phyloP scores from a whole-genome alignment of 2,888 invertebrate genomes.

The Endotricha flammealis region DNA sequence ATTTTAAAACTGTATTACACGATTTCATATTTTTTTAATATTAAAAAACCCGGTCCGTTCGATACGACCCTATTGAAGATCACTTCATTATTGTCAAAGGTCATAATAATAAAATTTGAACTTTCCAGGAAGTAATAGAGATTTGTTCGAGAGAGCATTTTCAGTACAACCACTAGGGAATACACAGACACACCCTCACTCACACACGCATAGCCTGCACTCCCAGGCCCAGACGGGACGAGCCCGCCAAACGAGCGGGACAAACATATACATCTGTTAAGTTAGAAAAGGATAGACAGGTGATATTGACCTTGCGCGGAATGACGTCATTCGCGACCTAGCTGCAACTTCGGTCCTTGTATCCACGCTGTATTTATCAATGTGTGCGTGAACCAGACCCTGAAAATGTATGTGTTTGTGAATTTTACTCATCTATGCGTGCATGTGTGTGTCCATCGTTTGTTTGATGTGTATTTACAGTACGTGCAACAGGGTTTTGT shows the following conservation, averaged over 20 bases:
- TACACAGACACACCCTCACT: conserved; percentile 17
- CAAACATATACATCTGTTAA: conserved; percentile 15
- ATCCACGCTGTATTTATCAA: conserved; percentile 12
- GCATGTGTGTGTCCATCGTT: conserved; percentile 23
- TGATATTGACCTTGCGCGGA: conserved; percentile 75
- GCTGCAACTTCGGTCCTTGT: conserved; percentile 62
- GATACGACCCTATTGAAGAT: too few species aligned
- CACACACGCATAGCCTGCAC: conserved; percentile 38
- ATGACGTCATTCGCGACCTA: conserved; percentile 81
- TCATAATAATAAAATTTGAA: background rate
- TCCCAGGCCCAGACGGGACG: conserved; percentile 59
- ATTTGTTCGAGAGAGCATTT: background rate
- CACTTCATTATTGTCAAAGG: too few species aligned
- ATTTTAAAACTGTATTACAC: too few species aligned
- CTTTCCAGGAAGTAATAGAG: conserved; percentile 4
- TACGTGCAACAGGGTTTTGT: conserved; percentile 51
- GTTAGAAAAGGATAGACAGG: conserved; percentile 38
- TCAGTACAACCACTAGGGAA: background rate
- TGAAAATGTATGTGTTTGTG: conserved; percentile 48
- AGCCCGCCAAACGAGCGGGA: conserved; percentile 44
- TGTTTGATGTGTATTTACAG: conserved; percentile 22
- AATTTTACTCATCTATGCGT: conserved; percentile 26
- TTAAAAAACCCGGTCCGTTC: too few species aligned
- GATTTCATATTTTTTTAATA: too few species aligned
- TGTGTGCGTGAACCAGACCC: conserved; percentile 72